Evolutionary conservation across 92 coral and sea anemone genomes (phyloP).

Genomic region (Parazoanthus atlanticus): DNA sequence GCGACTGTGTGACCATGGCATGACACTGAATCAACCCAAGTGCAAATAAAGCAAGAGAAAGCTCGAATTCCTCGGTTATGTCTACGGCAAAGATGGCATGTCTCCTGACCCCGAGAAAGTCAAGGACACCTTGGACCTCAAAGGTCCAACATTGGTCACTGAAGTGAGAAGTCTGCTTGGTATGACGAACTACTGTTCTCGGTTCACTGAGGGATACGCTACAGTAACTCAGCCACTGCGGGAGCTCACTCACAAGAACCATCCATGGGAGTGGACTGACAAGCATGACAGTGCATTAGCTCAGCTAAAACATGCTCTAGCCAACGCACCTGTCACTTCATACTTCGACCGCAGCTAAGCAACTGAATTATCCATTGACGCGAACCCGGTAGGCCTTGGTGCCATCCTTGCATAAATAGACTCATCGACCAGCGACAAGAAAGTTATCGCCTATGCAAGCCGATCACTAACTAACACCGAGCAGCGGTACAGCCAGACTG

Average conservation of each 20-base stretch:
- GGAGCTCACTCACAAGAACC: not conserved
- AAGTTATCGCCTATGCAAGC: slow-evolving; percentile 56
- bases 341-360: slow-evolving; percentile 58
- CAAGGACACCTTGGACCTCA: too few species aligned
- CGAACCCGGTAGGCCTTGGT: slow-evolving; percentile 59
- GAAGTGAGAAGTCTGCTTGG: not conserved
- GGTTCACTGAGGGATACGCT: slow-evolving; percentile 30
- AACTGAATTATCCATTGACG: slow-evolving; percentile 52
- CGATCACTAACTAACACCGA: slow-evolving; percentile 49
- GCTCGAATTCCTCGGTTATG: too few species aligned
- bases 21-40: too few species aligned
- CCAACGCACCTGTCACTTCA: slow-evolving; percentile 44
- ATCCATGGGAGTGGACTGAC: slow-evolving; percentile 33
- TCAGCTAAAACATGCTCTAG: slow-evolving; percentile 44
- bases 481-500: slow-evolving; percentile 51
- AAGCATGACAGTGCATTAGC: slow-evolving; percentile 45
- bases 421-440: slow-evolving; percentile 31
- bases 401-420: slow-evolving; percentile 53
- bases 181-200: slow-evolving; percentile 34
- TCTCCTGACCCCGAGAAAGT: not conserved
- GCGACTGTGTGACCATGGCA: too few species aligned
- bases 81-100: too few species aligned
- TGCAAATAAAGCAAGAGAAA: too few species aligned
- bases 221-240: slow-evolving; percentile 41
- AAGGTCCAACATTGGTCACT: not conserved